Evolutionary conservation across 2,888 invertebrate species (phyloP), one percentile per base, ranked within the genome.

Genomic region (Steinernema scapterisci): DNA sequence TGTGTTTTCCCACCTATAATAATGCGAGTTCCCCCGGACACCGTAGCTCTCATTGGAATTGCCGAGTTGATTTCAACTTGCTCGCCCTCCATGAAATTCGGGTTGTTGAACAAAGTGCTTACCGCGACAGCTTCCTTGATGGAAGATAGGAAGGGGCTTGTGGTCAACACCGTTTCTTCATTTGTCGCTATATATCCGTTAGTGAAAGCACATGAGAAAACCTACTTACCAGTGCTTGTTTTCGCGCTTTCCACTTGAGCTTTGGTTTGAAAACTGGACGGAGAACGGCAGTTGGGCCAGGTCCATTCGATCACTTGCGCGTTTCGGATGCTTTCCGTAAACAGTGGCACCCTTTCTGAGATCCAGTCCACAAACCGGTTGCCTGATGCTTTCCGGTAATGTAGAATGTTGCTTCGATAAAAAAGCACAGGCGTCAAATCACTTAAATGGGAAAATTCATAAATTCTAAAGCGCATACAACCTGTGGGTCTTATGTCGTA

Each of bases 91-190:
- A 63, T 5, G 31, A 63, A 63, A 9, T 27, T 63, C 31, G 63
- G 63, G 27, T 63, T 63, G 63, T 63, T 63, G 31, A 63, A 63
- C 11, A 63, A 6, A n/a, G 63, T 63, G 31, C 63, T 63, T 5
- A 63, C 63, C 16, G 63, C 63, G 19, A 63, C 27, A 25, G 63
- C 63, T 16, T 38, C 63, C 19, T 63, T 63, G 63, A 63, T 63
- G 2, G 63, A 63, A 13, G 63, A 63, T 5, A 63, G 23, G 31
- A 63, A 63, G 1, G 63, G 63, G n/a, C 63, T 63, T 16, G 16
- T 25, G 27, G 16, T 63, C 16, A 11, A 19, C 13, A 54, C 6
- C 54, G 54, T 25, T 21, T 63, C 63, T 11, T 63, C 23, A 23
- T 54, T 54, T 16, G 13, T 54, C 3, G 23, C 54, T 54, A 21